Conservation (phyloP, 2,797 vertebrate genomes). For the Melanotaenia maccullochi region DNA sequence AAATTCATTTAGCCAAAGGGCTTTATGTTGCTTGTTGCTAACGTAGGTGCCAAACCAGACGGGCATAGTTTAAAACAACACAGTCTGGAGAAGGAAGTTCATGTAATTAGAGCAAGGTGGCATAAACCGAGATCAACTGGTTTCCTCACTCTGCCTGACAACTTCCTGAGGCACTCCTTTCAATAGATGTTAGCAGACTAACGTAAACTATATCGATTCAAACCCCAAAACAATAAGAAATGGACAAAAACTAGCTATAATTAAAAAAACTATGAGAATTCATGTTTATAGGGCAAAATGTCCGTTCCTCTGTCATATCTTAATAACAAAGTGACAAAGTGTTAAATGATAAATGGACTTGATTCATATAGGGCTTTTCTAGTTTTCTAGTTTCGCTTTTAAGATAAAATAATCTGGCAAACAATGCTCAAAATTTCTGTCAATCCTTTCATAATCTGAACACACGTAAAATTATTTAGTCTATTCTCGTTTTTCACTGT, state of each 20-base stretch:
- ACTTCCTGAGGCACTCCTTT: neutral
- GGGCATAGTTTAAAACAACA: conserved; percentile 25
- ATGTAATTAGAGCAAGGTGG: neutral
- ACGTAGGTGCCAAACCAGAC: conserved; percentile 4
- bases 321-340: neutral
- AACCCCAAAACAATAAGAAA: neutral
- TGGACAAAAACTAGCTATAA: neutral
- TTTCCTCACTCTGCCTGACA: neutral
- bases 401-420: neutral
- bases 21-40: conserved; percentile 29
- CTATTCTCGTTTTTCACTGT: neutral
- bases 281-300: neutral
- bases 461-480: neutral
- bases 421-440: neutral
- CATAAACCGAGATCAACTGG: neutral
- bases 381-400: neutral
- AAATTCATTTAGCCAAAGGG: neutral
- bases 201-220: neutral
- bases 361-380: neutral
- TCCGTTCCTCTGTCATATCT: neutral
- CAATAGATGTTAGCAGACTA: neutral
- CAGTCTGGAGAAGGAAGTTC: conserved; percentile 3
- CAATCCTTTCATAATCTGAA: neutral
- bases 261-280: neutral
- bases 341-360: neutral